Evolutionary conservation across 2,797 vertebrate genomes (phyloP).

Genomic region (Pangasius macronema): DNA sequence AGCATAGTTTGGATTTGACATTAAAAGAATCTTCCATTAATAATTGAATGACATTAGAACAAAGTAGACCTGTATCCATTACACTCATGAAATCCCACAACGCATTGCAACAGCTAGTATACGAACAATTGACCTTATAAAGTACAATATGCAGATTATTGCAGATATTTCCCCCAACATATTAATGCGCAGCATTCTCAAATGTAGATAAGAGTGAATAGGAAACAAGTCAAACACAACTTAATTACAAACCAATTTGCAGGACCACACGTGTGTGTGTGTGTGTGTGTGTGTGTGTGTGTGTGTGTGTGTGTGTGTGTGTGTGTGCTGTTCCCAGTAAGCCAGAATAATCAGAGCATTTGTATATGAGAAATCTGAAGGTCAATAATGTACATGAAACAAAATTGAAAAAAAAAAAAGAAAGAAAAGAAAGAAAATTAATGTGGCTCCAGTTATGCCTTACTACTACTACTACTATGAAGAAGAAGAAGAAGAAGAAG

Average conservation of each 20-base stretch:
- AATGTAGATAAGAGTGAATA: background rate
- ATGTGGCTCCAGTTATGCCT: too few species aligned
- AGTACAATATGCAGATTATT: background rate
- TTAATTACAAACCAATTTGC: background rate
- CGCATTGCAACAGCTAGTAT: background rate
- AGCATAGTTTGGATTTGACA: background rate
- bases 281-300: background rate
- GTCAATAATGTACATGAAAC: too few species aligned
- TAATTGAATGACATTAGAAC: background rate
- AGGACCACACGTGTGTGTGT: conserved; percentile 3
- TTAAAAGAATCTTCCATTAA: background rate
- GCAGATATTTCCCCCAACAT: background rate
- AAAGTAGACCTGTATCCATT: background rate
- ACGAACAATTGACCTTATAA: background rate
- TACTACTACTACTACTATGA: too few species aligned
- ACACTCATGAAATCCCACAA: background rate
- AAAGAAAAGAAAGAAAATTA: too few species aligned
- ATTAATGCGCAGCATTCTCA: background rate
- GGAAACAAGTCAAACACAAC: too few species aligned
- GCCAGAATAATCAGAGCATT: too few species aligned
- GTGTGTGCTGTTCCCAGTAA: background rate
- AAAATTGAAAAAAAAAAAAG: too few species aligned
- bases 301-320: conserved; percentile 19
- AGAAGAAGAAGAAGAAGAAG: too few species aligned
- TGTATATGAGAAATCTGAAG: too few species aligned